A percentile compares a stretch with the other conserved stretches of the same genome.
Conservation (phyloP, 2,113 vertebrate species). For the Ceuthmochares aereus region DNA sequence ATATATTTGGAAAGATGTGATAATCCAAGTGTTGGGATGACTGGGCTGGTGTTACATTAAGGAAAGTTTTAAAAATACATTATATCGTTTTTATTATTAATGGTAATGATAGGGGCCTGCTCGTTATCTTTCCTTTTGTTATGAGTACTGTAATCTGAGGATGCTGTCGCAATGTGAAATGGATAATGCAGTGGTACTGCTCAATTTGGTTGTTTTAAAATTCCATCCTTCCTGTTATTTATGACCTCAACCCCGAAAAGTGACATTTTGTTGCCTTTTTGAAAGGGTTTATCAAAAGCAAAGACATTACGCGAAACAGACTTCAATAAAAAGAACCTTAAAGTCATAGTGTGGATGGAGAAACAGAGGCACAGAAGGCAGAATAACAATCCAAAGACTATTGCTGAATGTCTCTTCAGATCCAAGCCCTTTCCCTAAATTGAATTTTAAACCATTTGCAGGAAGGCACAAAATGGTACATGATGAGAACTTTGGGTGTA, state of each 20-base stretch:
- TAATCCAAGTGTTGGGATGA: constrained; percentile 38
- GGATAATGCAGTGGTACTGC: background rate
- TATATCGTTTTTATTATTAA: constrained; percentile 79
- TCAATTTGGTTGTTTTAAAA: constrained; percentile 15
- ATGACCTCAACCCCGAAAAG: background rate
- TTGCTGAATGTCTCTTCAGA: background rate
- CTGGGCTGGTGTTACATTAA: constrained; percentile 74
- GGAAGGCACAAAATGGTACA: background rate
- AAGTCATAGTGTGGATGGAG: background rate
- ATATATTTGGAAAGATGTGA: background rate
- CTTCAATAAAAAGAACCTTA: background rate
- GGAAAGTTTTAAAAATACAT: constrained; percentile 79
- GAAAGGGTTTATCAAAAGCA: background rate
- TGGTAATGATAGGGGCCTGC: constrained; percentile 63
- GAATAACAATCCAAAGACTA: background rate
- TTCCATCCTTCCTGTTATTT: background rate
- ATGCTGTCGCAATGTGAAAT: constrained; percentile 31
- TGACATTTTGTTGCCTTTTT: background rate
- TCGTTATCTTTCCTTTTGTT: constrained; percentile 49
- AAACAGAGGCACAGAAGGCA: background rate
- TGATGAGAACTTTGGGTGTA: background rate
- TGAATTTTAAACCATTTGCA: background rate
- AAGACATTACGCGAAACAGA: background rate
- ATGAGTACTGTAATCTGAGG: constrained; percentile 50
- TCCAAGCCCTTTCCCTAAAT: background rate